phyloP scores from a whole-genome alignment of 2,888 invertebrate species.

The Artemia sp. region DNA sequence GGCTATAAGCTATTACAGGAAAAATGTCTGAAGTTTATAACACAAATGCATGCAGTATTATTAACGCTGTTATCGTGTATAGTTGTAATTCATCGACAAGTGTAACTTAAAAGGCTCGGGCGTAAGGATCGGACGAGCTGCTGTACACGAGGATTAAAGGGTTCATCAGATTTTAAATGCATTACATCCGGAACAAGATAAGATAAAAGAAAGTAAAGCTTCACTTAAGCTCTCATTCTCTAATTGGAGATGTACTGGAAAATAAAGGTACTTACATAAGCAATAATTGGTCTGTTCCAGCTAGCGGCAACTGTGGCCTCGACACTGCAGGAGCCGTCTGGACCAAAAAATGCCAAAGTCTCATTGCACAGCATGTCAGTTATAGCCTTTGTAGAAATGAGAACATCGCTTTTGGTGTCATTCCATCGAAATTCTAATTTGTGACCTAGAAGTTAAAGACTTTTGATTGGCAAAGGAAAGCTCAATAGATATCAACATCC shows the following conservation, averaged over 20 bases:
- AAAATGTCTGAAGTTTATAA: no score
- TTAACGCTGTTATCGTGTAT: no score
- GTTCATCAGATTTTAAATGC: not conserved
- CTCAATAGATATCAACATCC: no score
- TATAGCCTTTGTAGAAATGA: constrained; percentile 47
- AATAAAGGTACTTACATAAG: constrained; percentile 59
- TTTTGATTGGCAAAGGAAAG: no score
- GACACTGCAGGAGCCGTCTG: constrained; percentile 82
- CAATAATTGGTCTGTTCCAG: constrained; percentile 87
- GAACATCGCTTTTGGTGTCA: constrained; percentile 41
- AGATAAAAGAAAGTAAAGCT: not conserved
- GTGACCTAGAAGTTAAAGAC: constrained; percentile 45
- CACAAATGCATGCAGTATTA: no score
- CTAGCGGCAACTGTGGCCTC: constrained; percentile 87
- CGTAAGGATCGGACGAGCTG: no score
- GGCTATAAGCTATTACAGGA: no score
- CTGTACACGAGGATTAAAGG: no score
- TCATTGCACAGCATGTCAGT: constrained; percentile 80
- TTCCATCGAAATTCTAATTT: constrained; percentile 54
- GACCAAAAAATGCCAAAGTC: constrained; percentile 82
- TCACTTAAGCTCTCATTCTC: not conserved
- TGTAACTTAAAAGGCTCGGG: no score
- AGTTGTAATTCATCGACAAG: no score
- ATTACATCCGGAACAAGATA: not conserved
- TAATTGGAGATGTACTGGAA: no score